These are phyloP conservation scores for Stichodactyla helianthus DNA, from an alignment of 64 coral and sea anemone species.

Conservation along the genomic window DNA sequence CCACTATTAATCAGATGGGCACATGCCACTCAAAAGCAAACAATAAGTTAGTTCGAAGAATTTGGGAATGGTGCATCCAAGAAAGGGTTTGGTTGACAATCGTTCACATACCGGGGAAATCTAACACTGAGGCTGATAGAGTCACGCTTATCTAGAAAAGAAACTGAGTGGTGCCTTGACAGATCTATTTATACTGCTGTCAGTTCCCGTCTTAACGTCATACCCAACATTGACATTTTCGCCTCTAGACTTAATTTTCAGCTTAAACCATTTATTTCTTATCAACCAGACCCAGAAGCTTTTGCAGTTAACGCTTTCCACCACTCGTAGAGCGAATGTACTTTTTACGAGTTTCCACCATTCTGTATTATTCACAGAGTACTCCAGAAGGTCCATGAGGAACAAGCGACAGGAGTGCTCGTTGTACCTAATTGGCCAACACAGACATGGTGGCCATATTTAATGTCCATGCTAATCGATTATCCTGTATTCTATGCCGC, in stretches of 20 bases:
- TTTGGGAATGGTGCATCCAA: slow-evolving; percentile 9
- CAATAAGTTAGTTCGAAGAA: slow-evolving; percentile 26
- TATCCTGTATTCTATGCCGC: no score
- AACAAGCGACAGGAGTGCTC: no score
- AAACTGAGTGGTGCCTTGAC: slow-evolving; percentile 18
- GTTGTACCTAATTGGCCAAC: no score
- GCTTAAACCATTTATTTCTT: slow-evolving; percentile 9
- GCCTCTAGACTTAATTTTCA: slow-evolving; percentile 29
- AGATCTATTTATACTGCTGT: neutral
- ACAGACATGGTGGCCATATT: no score
- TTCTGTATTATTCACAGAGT: neutral
- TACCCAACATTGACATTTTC: neutral
- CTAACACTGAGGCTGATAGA: slow-evolving; percentile 28
- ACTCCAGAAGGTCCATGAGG: no score
- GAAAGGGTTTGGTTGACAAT: neutral
- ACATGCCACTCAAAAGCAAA: no score
- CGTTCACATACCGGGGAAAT: slow-evolving; percentile 34
- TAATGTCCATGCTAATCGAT: no score
- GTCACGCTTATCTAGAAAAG: slow-evolving; percentile 19
- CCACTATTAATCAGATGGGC: no score
- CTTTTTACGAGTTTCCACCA: neutral
- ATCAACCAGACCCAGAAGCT: neutral
- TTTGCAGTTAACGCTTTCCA: neutral
- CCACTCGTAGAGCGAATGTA: neutral
- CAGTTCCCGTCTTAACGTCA: no score